A percentile compares a stretch with the other conserved stretches of the same genome.
These are phyloP conservation scores for Iguana delicatissima DNA, from an alignment of 2,797 vertebrate species.

Conservation along the genomic window DNA sequence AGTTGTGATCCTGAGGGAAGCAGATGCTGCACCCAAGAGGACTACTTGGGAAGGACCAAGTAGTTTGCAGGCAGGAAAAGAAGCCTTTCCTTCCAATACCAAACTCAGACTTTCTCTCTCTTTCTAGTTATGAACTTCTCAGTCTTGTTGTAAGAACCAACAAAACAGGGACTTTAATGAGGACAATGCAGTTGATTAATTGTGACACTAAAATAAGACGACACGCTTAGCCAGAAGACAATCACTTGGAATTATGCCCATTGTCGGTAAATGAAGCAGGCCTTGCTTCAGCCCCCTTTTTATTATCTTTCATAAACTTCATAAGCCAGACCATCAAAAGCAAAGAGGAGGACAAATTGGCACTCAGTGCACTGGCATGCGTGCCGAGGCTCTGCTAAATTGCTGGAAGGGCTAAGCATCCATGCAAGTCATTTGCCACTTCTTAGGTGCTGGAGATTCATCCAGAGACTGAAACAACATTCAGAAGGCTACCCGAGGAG, in stretches of 20 bases:
- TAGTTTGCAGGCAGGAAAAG: background rate
- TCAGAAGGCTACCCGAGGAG: no score
- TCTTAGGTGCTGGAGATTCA: constrained; percentile 53
- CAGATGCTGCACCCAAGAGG: background rate
- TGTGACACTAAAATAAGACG: background rate
- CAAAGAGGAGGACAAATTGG: background rate
- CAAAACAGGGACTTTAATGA: background rate
- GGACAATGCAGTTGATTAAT: background rate
- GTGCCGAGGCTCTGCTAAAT: background rate
- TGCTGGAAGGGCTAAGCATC: constrained; percentile 56
- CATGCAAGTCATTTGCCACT: constrained; percentile 37
- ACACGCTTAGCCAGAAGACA: background rate
- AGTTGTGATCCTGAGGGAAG: background rate
- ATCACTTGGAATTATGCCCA: background rate
- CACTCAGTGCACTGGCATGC: background rate
- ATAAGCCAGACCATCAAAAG: background rate
- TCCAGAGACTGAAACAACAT: no score
- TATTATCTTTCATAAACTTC: background rate
- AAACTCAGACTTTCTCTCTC: background rate
- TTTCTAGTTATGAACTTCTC: background rate
- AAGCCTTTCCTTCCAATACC: background rate
- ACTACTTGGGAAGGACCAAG: background rate
- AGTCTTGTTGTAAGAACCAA: background rate
- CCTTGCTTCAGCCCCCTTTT: background rate
- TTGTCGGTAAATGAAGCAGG: background rate